Conservation (phyloP, 2,888 invertebrate species). For the Acholoe squamosa region DNA sequence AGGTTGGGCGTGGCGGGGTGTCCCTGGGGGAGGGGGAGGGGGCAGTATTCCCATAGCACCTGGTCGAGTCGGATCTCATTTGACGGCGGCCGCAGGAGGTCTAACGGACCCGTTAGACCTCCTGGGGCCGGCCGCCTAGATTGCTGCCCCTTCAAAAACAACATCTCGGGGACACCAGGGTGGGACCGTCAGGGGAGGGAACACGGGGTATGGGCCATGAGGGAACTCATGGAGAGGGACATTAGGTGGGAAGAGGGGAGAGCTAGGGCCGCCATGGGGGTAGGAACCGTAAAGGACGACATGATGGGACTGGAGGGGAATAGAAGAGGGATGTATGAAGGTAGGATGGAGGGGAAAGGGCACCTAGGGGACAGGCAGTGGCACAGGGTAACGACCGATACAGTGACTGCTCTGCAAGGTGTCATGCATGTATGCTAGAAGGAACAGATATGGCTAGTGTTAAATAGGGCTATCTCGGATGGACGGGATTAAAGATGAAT, state of each 20-base stretch:
- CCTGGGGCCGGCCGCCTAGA: slow-evolving; percentile 5
- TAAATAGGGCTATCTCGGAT: no score
- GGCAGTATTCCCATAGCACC: slow-evolving; percentile 25
- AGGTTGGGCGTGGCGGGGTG: slow-evolving; percentile 13
- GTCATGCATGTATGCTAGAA: no score
- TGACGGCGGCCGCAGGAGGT: background rate
- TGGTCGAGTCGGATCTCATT: slow-evolving; percentile 57
- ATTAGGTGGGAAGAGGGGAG: background rate
- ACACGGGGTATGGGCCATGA: background rate
- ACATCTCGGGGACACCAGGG: background rate
- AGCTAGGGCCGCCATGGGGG: background rate
- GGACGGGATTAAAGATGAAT: no score
- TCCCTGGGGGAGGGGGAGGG: slow-evolving; percentile 17
- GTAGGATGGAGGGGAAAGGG: background rate
- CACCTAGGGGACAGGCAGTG: background rate
- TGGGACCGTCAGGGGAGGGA: background rate
- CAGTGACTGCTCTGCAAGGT: no score
- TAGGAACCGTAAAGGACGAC: background rate
- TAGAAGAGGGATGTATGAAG: background rate
- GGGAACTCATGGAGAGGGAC: no score
- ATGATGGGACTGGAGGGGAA: background rate
- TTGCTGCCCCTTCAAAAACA: slow-evolving; percentile 28
- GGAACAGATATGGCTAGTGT: no score
- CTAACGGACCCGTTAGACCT: background rate
- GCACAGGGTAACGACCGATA: no score